A percentile compares a stretch with the other conserved stretches of the same genome.
phyloP scores from a whole-genome alignment of 2,797 vertebrate species.

The Dicrostonyx torquatus region DNA sequence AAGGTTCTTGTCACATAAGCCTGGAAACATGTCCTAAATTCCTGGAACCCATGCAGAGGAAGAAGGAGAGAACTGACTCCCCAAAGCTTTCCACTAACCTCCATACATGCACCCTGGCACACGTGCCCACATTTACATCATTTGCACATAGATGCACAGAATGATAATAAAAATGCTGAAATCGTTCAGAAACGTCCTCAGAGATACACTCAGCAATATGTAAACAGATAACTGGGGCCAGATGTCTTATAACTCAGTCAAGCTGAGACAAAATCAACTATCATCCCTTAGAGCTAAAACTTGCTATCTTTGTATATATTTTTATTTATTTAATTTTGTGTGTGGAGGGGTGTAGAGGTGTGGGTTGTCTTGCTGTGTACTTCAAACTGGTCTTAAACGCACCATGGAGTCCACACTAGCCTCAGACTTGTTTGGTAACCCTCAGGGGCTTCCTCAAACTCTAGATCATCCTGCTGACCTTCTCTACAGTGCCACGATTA shows the following conservation, averaged over 20 bases:
- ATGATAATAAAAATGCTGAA: neutral
- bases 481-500: too few species aligned
- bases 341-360: neutral
- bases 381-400: neutral
- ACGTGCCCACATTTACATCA: neutral
- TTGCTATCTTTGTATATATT: neutral
- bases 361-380: neutral
- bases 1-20: neutral
- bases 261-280: neutral
- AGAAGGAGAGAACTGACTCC: neutral
- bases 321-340: neutral
- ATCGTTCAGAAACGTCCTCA: neutral
- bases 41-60: too few species aligned
- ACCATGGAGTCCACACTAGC: neutral
- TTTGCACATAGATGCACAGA: neutral
- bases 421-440: neutral
- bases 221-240: neutral
- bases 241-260: neutral
- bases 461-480: neutral
- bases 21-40: neutral
- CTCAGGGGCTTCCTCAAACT: neutral
- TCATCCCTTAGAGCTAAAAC: neutral
- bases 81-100: neutral
- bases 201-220: neutral
- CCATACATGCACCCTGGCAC: neutral